Conservation (phyloP, 2,888 invertebrate genomes). For the Saturnia pavonia region DNA sequence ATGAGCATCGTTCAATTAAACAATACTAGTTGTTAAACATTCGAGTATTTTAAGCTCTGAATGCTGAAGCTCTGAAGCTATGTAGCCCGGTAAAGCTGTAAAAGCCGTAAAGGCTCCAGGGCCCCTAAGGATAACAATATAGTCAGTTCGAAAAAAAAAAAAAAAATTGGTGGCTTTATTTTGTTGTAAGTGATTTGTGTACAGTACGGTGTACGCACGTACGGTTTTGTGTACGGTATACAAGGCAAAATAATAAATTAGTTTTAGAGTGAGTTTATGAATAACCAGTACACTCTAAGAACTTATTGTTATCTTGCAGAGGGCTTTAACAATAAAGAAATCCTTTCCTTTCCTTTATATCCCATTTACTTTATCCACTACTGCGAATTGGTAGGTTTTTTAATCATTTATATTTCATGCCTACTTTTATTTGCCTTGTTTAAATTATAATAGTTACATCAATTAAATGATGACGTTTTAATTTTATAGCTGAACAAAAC, state of each 20-base stretch:
- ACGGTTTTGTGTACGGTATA: neutral
- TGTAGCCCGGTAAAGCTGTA: no score
- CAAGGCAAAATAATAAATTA: neutral
- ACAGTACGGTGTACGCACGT: no score
- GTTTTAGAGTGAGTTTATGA: neutral
- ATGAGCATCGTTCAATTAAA: no score
- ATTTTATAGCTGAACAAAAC: conserved; percentile 26
- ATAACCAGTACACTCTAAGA: neutral
- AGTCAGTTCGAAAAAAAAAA: no score
- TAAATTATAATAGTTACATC: conserved; percentile 1
- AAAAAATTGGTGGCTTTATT: no score
- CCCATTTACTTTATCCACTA: no score
- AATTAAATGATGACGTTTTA: conserved; percentile 14
- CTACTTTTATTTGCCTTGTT: neutral
- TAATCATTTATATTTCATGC: neutral
- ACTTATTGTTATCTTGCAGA: neutral
- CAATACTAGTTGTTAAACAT: no score
- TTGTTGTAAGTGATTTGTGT: no score
- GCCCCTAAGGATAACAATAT: no score
- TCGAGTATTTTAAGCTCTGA: no score
- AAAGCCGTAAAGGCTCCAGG: no score
- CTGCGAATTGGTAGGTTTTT: neutral
- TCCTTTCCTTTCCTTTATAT: neutral
- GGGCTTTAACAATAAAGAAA: neutral
- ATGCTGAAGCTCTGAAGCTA: no score